Percentiles rank a stretch among this genome's conserved stretches.
phyloP scores from a whole-genome alignment of 1,140 invertebrate species.

The Trypoxylus dichotomus region DNA sequence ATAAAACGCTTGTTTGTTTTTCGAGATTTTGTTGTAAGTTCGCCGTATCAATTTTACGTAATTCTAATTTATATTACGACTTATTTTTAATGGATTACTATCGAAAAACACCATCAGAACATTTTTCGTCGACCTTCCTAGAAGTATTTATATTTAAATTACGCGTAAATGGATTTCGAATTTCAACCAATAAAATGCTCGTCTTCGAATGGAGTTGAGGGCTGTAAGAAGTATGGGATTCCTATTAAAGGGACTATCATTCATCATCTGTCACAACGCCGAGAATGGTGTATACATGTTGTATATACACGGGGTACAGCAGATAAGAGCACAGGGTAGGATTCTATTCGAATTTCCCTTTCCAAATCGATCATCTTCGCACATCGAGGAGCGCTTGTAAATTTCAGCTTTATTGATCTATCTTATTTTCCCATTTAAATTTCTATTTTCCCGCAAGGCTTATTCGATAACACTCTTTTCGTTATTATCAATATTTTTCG shows the following conservation, averaged over 20 bases:
- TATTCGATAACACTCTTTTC: neutral
- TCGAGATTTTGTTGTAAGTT: neutral
- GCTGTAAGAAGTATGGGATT: constrained; percentile 44
- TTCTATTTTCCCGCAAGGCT: too few relatives aligned
- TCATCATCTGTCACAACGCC: constrained; percentile 48
- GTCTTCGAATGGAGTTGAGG: constrained; percentile 43
- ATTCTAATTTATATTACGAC: neutral
- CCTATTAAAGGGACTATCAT: constrained; percentile 48
- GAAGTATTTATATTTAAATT: constrained; percentile 5
- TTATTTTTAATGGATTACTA: constrained; percentile 6
- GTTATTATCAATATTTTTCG: neutral
- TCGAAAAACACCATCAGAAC: too few relatives aligned
- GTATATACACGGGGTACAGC: constrained; percentile 33
- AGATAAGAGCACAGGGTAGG: constrained; percentile 39
- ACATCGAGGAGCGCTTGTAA: too few relatives aligned
- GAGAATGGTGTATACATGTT: constrained; percentile 43
- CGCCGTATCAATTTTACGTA: neutral
- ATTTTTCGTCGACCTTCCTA: too few relatives aligned
- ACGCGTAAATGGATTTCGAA: constrained; percentile 4
- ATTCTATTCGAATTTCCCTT: neutral
- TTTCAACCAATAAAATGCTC: constrained; percentile 25
- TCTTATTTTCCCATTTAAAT: too few relatives aligned
- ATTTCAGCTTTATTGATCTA: too few relatives aligned
- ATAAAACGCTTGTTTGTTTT: neutral
- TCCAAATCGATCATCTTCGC: too few relatives aligned